Evolutionary conservation across 2,888 invertebrate species (phyloP), one percentile per base, ranked within the genome.

Genomic region (Pheosia tremula): DNA sequence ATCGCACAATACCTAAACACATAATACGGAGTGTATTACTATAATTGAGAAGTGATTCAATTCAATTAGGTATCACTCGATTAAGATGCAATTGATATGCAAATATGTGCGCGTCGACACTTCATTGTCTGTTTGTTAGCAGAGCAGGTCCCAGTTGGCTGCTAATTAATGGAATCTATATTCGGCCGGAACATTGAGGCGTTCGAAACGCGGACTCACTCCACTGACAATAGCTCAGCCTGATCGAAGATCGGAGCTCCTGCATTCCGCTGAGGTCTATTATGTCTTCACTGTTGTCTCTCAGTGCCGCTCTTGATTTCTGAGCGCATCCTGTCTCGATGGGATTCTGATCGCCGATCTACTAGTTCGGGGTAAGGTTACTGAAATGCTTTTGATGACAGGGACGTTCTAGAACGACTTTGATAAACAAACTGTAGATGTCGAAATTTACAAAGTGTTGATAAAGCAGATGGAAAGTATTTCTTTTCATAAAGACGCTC

Each of bases 121-220:
- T 81, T 83, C 77, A 82, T 75, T 79, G 81, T 72, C 73, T 75
- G 75, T 76, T 80, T 77, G 78, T 77, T 73, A 74, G 72, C 68
- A 24, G 71, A 77, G 64, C 63, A 62, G 64, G 66, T 59, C 73
- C 74, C 80, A 78, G 79, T 77, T 76, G 80, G 74, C 63, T 76
- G 74, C 74, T 85, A 85, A 86, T 82, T 85, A 84, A 85, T 79
- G 75, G 80, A 78, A 80, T 78, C 78, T 75, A 76, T 82, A 79
- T 80, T 82, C 74, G 75, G 72, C 62, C 71, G 74, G 66, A 75
- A 68, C 63, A 52, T 11, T 39, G 41, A 58, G 10, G 58, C 52
- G 56, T 56, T 45, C 5, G 24, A 24, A 13, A 50, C 58, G 66
- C 62, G 64, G 68, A 58, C 63, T 67, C 59, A 61, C 62, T 74